phyloP scores from a whole-genome alignment of 2,113 vertebrate genomes.

The Gallinago jamesoni region DNA sequence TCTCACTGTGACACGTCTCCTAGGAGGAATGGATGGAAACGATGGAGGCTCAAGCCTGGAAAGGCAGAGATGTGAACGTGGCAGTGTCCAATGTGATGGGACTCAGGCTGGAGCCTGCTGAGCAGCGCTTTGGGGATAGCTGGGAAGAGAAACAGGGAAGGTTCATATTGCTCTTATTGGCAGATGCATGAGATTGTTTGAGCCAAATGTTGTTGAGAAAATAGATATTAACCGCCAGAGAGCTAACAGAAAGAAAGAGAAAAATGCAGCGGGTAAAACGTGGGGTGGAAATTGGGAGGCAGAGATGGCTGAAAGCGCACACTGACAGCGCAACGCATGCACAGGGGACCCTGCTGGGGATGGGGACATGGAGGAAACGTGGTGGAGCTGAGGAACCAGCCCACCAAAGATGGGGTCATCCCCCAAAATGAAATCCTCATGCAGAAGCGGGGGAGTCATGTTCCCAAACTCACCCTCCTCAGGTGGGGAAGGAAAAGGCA shows the following conservation, averaged over 20 bases:
- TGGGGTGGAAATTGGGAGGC: neutral
- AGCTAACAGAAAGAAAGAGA: neutral
- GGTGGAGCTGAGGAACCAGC: neutral
- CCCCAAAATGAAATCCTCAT: fast-evolving
- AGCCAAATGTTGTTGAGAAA: slow-evolving; percentile 24
- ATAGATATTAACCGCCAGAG: slow-evolving; percentile 13
- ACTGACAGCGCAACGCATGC: fast-evolving
- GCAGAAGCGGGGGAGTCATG: fast-evolving
- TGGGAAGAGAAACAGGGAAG: neutral
- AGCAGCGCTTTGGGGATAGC: neutral
- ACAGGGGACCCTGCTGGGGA: neutral
- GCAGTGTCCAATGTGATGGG: neutral
- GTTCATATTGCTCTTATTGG: neutral
- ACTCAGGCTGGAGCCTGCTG: fast-evolving
- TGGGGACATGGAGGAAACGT: fast-evolving
- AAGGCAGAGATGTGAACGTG: neutral
- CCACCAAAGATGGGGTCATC: fast-evolving
- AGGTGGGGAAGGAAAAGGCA: neutral
- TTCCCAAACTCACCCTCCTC: neutral
- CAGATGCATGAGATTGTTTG: neutral
- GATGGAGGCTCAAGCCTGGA: neutral
- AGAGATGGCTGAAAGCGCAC: neutral
- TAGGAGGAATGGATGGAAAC: neutral
- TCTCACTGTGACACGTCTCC: neutral
- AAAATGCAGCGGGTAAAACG: neutral